These are phyloP conservation scores for Irena cyanogastra DNA, from an alignment of 2,113 vertebrate species.

Conservation along the genomic window DNA sequence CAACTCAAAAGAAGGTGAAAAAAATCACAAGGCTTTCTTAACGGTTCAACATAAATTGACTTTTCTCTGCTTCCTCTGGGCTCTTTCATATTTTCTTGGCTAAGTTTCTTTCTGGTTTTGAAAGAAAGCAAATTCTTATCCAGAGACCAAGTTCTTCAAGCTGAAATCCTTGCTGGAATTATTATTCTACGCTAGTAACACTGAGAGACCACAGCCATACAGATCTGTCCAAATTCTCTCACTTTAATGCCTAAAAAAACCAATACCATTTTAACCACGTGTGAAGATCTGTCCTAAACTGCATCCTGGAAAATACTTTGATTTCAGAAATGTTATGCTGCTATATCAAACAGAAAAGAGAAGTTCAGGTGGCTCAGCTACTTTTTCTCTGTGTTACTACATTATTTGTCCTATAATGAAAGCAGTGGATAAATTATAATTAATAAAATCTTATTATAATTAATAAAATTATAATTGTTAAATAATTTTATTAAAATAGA, in stretches of 20 bases:
- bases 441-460: background rate
- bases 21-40: background rate
- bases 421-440: background rate
- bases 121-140: background rate
- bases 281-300: background rate
- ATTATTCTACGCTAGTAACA: background rate
- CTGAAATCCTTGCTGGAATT: background rate
- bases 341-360: background rate
- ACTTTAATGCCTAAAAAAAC: background rate
- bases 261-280: fast-evolving
- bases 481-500: no score
- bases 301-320: background rate
- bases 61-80: background rate
- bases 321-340: background rate
- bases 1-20: background rate
- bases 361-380: background rate
- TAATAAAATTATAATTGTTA: background rate
- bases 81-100: background rate
- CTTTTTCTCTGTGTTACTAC: background rate
- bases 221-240: background rate
- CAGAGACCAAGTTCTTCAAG: background rate
- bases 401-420: background rate
- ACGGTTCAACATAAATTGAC: background rate
- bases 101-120: background rate
- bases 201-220: fast-evolving